phyloP scores from a whole-genome alignment of 2,113 vertebrate species.

The Ceuthmochares aereus region DNA sequence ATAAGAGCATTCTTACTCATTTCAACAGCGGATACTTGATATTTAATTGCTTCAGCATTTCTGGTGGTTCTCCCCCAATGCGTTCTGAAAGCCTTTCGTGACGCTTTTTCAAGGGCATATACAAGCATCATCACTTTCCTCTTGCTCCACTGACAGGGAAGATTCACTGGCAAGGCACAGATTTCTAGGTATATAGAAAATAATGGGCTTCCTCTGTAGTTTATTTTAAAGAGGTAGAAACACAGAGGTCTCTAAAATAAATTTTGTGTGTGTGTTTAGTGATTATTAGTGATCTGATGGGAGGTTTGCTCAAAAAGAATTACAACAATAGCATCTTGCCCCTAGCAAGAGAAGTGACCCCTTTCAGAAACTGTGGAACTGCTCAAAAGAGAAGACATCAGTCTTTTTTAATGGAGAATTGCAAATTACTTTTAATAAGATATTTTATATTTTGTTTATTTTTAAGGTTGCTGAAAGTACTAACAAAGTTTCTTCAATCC shows the following conservation, averaged over 20 bases:
- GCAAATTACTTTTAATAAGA: background rate
- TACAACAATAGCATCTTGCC: background rate
- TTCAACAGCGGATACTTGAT: background rate
- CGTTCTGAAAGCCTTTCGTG: background rate
- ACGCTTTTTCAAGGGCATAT: background rate
- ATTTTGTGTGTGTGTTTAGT: fast-evolving
- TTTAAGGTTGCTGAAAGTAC: background rate
- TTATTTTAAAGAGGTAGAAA: background rate
- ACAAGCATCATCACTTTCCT: background rate
- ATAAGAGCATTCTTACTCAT: background rate
- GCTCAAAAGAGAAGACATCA: background rate
- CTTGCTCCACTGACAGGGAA: background rate
- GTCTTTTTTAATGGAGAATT: background rate
- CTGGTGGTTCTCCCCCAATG: fast-evolving
- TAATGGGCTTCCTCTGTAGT: background rate
- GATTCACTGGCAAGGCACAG: background rate
- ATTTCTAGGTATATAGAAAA: background rate
- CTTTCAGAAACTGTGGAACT: background rate
- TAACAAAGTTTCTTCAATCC: background rate
- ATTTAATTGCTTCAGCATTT: background rate
- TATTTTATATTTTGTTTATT: background rate
- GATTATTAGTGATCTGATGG: background rate
- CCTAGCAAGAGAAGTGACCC: background rate
- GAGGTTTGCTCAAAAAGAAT: background rate
- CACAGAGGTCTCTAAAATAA: background rate